Percentiles rank a stretch among this genome's conserved stretches.
phyloP scores from a whole-genome alignment of 2,888 invertebrate species.

The Acronicta aceris region DNA sequence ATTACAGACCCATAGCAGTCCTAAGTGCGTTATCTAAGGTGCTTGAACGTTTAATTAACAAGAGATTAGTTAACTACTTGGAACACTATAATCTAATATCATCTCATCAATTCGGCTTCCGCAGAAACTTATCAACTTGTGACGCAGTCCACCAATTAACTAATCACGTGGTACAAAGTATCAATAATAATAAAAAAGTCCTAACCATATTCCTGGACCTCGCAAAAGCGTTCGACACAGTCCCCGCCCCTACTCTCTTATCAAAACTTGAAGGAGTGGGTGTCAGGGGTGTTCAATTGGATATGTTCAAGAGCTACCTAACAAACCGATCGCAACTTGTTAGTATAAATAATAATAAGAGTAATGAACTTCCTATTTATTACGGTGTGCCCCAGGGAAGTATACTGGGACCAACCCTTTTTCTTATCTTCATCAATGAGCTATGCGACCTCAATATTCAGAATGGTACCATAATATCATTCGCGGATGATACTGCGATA shows the following conservation, averaged over 20 bases:
- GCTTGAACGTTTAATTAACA: constrained; percentile 10
- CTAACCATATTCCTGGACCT: constrained; percentile 27
- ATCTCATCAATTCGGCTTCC: constrained; percentile 16
- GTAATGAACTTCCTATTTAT: constrained; percentile 6
- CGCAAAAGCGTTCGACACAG: constrained; percentile 5
- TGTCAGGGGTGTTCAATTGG: constrained; percentile 14
- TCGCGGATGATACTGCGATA: constrained; percentile 25
- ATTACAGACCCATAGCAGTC: constrained; percentile 14
- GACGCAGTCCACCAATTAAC: constrained; percentile 23
- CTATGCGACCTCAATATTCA: constrained; percentile 13
- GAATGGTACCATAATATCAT: constrained; percentile 12
- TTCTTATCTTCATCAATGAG: constrained; percentile 17
- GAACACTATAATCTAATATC: constrained; percentile 8
- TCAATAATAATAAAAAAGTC: constrained; percentile 8
- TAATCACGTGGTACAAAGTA: not conserved
- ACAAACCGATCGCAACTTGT: constrained; percentile 14
- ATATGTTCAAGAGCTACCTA: constrained; percentile 15
- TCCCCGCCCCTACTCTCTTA: constrained; percentile 10
- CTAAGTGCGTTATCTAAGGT: constrained; percentile 9
- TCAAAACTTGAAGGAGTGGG: constrained; percentile 19
- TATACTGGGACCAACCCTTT: constrained; percentile 24
- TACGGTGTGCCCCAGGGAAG: constrained; percentile 29
- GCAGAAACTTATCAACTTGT: constrained; percentile 12
- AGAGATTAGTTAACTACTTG: constrained; percentile 1
- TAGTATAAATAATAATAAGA: constrained; percentile 3